These are phyloP conservation scores for Phaethon lepturus DNA, from an alignment of 2,113 vertebrate species.

Conservation along the genomic window DNA sequence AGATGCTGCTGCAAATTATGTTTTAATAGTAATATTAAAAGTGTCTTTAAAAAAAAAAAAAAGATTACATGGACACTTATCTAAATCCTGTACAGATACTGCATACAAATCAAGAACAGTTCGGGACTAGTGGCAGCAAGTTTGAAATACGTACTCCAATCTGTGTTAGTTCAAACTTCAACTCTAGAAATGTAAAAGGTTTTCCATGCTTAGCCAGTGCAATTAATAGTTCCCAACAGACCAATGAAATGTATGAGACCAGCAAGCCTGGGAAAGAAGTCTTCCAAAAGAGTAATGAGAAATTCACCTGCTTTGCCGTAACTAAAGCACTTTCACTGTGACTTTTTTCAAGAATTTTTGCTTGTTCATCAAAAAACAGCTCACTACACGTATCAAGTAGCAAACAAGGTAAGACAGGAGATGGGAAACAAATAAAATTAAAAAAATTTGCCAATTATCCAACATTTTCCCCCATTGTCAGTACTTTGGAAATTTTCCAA, in stretches of 20 bases:
- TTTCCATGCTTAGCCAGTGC: not conserved
- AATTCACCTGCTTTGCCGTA: not conserved
- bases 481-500: not conserved
- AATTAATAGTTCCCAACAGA: not conserved
- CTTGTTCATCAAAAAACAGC: not conserved
- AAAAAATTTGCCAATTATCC: not conserved
- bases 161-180: not conserved
- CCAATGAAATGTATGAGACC: not conserved
- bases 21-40: conserved; percentile 28
- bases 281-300: not conserved
- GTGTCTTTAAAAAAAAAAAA: not conserved
- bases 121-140: not conserved
- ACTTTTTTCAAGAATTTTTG: not conserved
- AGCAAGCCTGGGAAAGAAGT: not conserved
- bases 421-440: too few species aligned
- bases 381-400: not conserved
- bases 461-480: not conserved
- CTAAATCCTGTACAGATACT: not conserved
- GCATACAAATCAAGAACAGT: not conserved
- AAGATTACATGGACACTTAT: not conserved
- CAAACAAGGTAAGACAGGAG: not conserved
- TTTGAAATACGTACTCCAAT: not conserved
- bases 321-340: not conserved
- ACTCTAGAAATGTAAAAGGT: not conserved
- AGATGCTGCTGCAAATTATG: conserved; percentile 59